Conservation (phyloP, 1,140 invertebrate species). For the Drosophila grimshawi region DNA sequence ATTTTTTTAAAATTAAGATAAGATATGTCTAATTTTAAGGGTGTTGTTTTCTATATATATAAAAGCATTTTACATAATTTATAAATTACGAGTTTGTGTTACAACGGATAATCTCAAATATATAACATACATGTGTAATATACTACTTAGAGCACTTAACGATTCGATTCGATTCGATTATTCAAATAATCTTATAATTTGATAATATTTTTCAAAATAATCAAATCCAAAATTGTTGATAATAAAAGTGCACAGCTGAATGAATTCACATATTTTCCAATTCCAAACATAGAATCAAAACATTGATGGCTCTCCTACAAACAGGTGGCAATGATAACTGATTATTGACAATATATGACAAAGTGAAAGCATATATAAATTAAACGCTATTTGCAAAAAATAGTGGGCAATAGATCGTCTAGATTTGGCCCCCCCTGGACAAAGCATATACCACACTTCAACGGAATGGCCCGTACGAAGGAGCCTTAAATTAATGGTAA, state of each 20-base stretch:
- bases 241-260: slow-evolving; percentile 4
- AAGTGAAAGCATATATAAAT: slow-evolving; percentile 10
- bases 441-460: neutral
- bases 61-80: no score
- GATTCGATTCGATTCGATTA: no score
- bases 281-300: neutral
- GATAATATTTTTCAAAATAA: slow-evolving; percentile 2
- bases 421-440: slow-evolving; percentile 5
- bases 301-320: neutral
- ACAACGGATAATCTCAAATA: neutral
- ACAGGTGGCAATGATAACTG: neutral
- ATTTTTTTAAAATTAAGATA: no score
- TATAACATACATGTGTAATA: no score
- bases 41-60: no score
- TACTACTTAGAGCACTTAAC: neutral
- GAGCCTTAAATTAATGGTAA: slow-evolving; percentile 13
- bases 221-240: neutral
- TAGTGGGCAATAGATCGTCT: neutral
- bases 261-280: neutral
- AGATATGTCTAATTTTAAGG: no score
- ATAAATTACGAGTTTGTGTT: no score
- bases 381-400: neutral
- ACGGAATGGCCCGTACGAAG: neutral
- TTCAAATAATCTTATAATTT: neutral
- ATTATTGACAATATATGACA: neutral